These are phyloP conservation scores for Chrysomela aeneicollis DNA, from an alignment of 2,888 invertebrate genomes.

Conservation along the genomic window DNA sequence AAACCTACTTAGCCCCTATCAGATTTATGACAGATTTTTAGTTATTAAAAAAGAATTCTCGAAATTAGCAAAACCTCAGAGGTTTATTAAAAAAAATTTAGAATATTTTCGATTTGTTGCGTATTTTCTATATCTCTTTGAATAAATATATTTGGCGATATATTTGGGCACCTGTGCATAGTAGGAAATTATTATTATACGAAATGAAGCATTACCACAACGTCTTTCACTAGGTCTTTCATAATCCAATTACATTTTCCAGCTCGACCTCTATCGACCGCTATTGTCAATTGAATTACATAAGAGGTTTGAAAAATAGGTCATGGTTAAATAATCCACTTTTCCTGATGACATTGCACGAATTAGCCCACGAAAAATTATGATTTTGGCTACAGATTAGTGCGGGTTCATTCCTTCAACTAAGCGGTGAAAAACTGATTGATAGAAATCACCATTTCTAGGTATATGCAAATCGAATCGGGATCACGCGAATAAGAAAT, in stretches of 20 bases:
- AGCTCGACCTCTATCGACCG: background rate
- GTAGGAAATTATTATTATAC: no score
- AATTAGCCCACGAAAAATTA: background rate
- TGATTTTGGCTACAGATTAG: background rate
- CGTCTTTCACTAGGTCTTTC: background rate
- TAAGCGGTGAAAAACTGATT: background rate
- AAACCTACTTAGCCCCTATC: no score
- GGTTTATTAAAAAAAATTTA: no score
- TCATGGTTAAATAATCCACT: background rate
- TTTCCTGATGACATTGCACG: background rate
- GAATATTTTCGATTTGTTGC: no score
- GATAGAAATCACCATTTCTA: background rate
- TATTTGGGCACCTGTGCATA: no score
- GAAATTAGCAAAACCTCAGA: no score
- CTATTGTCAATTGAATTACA: background rate
- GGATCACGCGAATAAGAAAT: background rate
- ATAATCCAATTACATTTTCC: slow-evolving; percentile 1
- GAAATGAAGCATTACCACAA: background rate
- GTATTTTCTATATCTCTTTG: no score
- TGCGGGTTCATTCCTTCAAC: background rate
- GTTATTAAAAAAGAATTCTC: no score
- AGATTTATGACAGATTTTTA: no score
- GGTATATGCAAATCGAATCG: background rate
- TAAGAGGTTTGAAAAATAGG: background rate
- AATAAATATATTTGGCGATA: no score